These are phyloP conservation scores for Hyperoodon ampullatus DNA, from an alignment of 2,113 vertebrate species.

Conservation along the genomic window DNA sequence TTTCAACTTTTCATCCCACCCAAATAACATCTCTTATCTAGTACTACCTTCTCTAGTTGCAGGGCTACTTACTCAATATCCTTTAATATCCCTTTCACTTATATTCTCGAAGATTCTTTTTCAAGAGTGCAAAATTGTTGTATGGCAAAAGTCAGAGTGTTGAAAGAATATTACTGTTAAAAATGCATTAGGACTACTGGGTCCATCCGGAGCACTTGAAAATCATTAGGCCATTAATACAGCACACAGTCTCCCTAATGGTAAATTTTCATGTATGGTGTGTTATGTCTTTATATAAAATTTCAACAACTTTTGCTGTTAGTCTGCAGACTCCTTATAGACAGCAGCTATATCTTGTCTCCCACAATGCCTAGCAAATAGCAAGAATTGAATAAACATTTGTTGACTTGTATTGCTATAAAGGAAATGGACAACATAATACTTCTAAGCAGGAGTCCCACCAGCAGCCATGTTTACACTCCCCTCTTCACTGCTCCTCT, in stretches of 20 bases:
- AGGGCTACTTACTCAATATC: neutral
- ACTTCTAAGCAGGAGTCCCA: neutral
- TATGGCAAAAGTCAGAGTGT: neutral
- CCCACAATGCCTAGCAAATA: neutral
- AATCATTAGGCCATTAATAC: neutral
- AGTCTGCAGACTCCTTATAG: neutral
- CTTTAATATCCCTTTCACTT: neutral
- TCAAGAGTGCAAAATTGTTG: neutral
- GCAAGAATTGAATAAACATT: neutral
- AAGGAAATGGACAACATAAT: constrained; percentile 33
- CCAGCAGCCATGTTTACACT: neutral
- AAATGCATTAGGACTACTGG: neutral
- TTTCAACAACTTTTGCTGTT: neutral
- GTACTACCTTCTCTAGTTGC: neutral
- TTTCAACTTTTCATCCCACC: neutral
- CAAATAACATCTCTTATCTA: neutral
- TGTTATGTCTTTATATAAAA: neutral
- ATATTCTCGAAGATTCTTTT: neutral
- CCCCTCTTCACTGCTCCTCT: no score
- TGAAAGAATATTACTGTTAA: constrained; percentile 5
- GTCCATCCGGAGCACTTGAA: neutral
- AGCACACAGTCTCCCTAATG: neutral
- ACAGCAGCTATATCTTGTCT: neutral
- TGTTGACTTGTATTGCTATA: neutral
- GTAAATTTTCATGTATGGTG: neutral